Percentiles rank a stretch among this genome's conserved stretches.
Evolutionary conservation across 2,888 invertebrate genomes (phyloP).

Genomic region (Tridacna gigas): DNA sequence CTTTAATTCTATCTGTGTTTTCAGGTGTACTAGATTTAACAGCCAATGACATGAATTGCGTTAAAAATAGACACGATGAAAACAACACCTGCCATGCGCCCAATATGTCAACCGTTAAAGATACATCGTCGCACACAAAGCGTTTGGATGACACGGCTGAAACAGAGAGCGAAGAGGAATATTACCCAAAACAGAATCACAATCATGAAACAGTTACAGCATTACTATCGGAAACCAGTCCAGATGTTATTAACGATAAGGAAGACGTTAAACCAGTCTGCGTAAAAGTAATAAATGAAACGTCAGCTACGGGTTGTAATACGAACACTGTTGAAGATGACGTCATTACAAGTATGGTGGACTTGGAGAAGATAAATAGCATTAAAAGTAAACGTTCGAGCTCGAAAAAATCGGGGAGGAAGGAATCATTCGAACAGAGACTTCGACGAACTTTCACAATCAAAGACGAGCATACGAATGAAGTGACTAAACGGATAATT

Average conservation of each 20-base stretch:
- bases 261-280: background rate
- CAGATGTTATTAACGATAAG: background rate
- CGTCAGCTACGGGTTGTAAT: background rate
- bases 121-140: background rate
- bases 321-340: conserved; percentile 34
- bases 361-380: conserved; percentile 43
- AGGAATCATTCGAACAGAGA: conserved; percentile 61
- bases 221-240: background rate
- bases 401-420: conserved; percentile 39
- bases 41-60: too few relatives aligned
- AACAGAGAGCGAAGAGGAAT: background rate
- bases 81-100: background rate
- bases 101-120: background rate
- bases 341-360: conserved; percentile 40
- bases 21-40: too few relatives aligned
- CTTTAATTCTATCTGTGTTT: too few relatives aligned
- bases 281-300: background rate
- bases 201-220: background rate
- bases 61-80: too few relatives aligned
- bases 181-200: background rate
- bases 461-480: conserved; percentile 57
- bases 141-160: background rate
- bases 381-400: conserved; percentile 45
- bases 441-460: conserved; percentile 58
- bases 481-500: conserved; percentile 56